Base-by-base conservation (phyloP, 2,797 vertebrate species). In the Morelia viridis region DNA sequence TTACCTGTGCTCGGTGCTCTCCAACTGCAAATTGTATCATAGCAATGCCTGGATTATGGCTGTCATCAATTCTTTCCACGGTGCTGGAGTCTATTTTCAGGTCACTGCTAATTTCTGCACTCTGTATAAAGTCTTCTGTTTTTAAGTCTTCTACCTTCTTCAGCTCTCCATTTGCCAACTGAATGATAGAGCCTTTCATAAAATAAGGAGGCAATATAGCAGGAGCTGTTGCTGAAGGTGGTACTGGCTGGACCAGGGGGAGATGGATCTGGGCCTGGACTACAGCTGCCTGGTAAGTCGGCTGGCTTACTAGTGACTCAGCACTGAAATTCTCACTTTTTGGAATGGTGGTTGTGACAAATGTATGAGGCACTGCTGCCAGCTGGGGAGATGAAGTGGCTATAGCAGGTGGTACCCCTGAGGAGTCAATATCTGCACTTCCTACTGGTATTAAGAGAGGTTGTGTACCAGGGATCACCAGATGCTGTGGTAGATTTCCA, bases 51-150 rank as follows among this genome's bases (percentile, higher is more conserved):
- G 98, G 97, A 89, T 98, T 97, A 97, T 97, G 98, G 98, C 98
- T 98, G 93, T 98, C 98, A 91, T 99, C 99, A 0, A 99, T 99
- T 94, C 99, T 98, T 97, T 99, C 99, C 96, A 99, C 99, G 0
- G 99, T 99, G 98, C 99, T 99, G 71, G 99, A 99, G 98, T 99
- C 99, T 62, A 99, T 99, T 97, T 99, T 99, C 96, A 99, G 98
- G 96, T 99, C 99, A 0, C 96, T 98, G 98, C 99, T 99, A 68
- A 99, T 99, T 97, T 99, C 99, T 0, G 99, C 99, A 0, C 99
- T 99, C 98, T 99, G 99, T 94, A 99, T 99, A 98, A 99, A 99
- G 98, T 99, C 99, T 95, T 99, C 99, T 0, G 99, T 99, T 97
- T 99, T 99, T 88, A 99, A 97, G 96, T 99, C 99, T 97, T 99